Evolutionary conservation across 2,888 invertebrate genomes (phyloP).

Genomic region (Tenthredo livida): DNA sequence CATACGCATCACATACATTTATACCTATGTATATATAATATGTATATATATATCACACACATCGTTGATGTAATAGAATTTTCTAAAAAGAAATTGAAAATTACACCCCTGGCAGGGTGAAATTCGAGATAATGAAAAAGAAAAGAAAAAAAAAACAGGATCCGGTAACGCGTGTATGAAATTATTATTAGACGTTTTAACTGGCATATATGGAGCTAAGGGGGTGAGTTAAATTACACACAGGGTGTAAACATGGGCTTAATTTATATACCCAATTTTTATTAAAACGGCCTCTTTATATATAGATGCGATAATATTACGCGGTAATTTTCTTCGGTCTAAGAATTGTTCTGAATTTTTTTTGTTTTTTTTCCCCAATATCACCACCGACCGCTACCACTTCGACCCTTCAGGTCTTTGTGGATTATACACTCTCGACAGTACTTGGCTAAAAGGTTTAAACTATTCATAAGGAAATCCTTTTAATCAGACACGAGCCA

Average conservation of each 20-base stretch:
- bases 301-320: too few relatives aligned
- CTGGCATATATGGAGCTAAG: neutral
- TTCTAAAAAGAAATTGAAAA: neutral
- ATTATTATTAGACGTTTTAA: neutral
- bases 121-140: neutral
- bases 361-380: neutral
- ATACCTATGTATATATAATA: neutral
- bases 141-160: neutral
- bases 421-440: slow-evolving; percentile 1
- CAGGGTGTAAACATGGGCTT: neutral
- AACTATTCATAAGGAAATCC: slow-evolving; percentile 35
- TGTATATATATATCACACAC: neutral
- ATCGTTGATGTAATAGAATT: neutral
- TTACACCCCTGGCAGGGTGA: too few relatives aligned
- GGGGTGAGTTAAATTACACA: neutral
- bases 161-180: neutral
- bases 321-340: neutral
- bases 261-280: too few relatives aligned
- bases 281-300: too few relatives aligned
- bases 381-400: neutral
- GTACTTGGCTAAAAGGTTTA: slow-evolving; percentile 8
- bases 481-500: slow-evolving; percentile 15
- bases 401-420: neutral
- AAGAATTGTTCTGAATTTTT: neutral
- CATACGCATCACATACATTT: too few relatives aligned